Percentiles rank a stretch among this genome's conserved stretches.
Evolutionary conservation across 2,888 invertebrate genomes (phyloP).

Genomic region (Lycaena phlaeas): DNA sequence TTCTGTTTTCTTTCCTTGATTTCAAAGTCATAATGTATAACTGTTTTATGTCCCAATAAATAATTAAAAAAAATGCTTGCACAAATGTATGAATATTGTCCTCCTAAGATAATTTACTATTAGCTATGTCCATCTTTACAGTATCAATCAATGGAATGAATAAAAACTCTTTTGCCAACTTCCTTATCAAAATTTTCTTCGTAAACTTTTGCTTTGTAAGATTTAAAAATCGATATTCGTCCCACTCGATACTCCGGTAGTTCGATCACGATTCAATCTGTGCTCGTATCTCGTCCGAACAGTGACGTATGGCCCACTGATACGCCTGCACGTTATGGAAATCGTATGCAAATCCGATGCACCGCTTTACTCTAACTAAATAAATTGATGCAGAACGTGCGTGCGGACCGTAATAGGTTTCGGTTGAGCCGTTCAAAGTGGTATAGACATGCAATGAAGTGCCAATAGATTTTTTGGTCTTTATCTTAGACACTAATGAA

Average conservation of each 20-base stretch:
- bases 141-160: no score
- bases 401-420: conserved; percentile 41
- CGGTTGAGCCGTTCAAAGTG: conserved; percentile 37
- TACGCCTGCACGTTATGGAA: conserved; percentile 64
- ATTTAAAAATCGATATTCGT: conserved; percentile 17
- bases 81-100: no score
- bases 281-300: conserved; percentile 39
- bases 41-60: no score
- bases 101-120: no score
- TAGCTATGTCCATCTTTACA: no score
- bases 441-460: conserved; percentile 10
- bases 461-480: conserved; percentile 8
- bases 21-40: no score
- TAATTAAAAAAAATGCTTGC: no score
- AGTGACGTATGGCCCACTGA: conserved; percentile 65
- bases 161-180: no score
- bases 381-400: conserved; percentile 53
- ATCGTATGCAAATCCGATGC: conserved; percentile 67
- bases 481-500: background rate
- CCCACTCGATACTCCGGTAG: conserved; percentile 29
- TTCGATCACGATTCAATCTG: conserved; percentile 39
- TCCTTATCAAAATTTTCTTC: no score
- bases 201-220: no score
- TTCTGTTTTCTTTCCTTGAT: no score
- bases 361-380: conserved; percentile 67